Evolutionary conservation across 1,140 invertebrate species (phyloP).

Genomic region (Dysdera silvatica): DNA sequence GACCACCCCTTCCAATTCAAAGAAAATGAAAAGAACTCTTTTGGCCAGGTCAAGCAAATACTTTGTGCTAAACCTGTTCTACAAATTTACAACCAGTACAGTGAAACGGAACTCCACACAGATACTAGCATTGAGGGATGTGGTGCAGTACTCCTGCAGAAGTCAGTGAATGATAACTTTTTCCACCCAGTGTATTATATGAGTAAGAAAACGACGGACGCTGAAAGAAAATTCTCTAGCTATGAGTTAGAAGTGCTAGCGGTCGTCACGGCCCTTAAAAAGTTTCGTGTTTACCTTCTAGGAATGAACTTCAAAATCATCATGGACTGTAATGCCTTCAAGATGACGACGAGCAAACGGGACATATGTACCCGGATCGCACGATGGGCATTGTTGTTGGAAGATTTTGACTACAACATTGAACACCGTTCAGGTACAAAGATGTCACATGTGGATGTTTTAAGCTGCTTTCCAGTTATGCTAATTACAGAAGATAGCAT

Average conservation of each 20-base stretch:
- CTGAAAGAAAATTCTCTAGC: constrained; percentile 29
- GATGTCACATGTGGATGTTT: constrained; percentile 2
- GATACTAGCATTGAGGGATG: constrained; percentile 19
- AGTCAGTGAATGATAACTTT: not conserved
- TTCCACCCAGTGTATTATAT: constrained; percentile 11
- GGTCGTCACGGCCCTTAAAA: constrained; percentile 41
- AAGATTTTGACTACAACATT: constrained; percentile 10
- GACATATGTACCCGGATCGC: constrained; percentile 5
- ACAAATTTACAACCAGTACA: not conserved
- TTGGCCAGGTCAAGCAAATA: constrained; percentile 11
- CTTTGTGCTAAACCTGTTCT: constrained; percentile 9
- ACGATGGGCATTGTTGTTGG: constrained; percentile 1
- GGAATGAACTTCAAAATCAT: constrained; percentile 30
- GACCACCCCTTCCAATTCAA: constrained; percentile 40
- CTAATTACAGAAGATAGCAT: not conserved
- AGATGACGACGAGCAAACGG: not conserved
- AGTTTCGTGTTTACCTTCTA: constrained; percentile 48
- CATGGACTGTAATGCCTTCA: constrained; percentile 9
- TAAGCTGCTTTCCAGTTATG: not conserved
- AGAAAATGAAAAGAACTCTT: constrained; percentile 37
- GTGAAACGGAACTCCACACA: constrained; percentile 20
- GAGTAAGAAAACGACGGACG: constrained; percentile 25
- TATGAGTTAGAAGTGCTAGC: constrained; percentile 37
- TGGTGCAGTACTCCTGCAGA: constrained; percentile 20
- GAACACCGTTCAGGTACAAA: constrained; percentile 1